Conservation (phyloP, 2,113 vertebrate species). For the Heloderma charlesbogerti region DNA sequence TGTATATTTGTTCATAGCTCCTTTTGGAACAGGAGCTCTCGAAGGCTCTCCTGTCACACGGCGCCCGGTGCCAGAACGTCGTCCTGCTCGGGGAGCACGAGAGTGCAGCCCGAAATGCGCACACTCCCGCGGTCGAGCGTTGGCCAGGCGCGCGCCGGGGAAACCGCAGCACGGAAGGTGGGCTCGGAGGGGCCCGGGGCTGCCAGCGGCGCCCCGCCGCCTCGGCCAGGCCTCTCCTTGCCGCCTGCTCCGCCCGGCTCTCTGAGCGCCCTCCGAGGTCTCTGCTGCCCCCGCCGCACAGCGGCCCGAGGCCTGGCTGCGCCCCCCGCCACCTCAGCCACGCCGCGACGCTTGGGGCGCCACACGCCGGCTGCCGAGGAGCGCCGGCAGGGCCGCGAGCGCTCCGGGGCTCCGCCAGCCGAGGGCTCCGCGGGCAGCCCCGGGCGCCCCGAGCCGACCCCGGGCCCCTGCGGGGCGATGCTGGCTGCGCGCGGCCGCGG, state of each 20-base stretch:
- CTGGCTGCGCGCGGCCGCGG: no score
- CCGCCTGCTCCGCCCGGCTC: neutral
- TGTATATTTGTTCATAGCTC: neutral
- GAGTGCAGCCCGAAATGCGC: neutral
- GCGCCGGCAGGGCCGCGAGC: neutral
- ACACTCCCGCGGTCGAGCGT: neutral
- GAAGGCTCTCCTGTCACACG: neutral
- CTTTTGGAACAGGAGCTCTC: no score
- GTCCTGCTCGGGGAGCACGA: neutral
- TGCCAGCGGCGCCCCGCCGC: neutral
- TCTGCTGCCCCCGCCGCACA: neutral
- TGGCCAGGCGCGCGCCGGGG: constrained; percentile 1
- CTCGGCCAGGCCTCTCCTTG: no score
- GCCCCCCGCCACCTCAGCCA: no score
- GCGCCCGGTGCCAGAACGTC: neutral
- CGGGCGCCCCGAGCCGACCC: neutral
- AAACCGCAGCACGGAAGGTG: neutral
- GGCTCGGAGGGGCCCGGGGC: neutral
- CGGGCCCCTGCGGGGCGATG: no score
- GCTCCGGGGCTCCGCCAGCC: neutral
- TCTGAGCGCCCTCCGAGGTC: neutral
- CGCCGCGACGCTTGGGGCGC: no score
- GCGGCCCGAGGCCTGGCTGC: no score
- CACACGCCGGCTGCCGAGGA: neutral
- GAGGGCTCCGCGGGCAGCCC: neutral